These are phyloP conservation scores for Hirudo medicinalis DNA, from an alignment of 1,140 invertebrate genomes.

Conservation along the genomic window DNA sequence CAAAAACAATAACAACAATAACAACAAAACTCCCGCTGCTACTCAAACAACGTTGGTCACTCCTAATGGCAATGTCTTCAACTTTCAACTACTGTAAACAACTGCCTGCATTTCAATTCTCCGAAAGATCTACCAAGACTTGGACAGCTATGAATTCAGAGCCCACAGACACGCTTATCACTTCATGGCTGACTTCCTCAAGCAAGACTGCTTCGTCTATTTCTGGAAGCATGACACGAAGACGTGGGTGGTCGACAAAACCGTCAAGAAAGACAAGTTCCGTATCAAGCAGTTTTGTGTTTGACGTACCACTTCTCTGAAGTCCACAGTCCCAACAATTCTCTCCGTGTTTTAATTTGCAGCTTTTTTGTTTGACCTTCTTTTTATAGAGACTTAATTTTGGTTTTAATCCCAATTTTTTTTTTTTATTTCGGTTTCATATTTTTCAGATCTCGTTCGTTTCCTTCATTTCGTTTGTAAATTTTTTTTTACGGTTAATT, in stretches of 20 bases:
- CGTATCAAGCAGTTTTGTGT: conserved; percentile 17
- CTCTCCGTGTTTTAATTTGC: background rate
- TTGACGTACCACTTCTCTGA: conserved; percentile 17
- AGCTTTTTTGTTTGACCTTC: too few species aligned
- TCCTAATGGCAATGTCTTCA: too few species aligned
- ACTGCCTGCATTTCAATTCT: background rate
- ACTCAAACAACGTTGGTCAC: too few species aligned
- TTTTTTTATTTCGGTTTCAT: too few species aligned
- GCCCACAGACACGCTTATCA: conserved; percentile 6
- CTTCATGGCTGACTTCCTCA: conserved; percentile 10
- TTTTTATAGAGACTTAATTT: too few species aligned
- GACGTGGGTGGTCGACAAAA: conserved; percentile 11
- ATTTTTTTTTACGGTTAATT: too few species aligned
- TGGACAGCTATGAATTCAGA: background rate
- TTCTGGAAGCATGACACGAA: conserved; percentile 15
- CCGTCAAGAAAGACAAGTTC: conserved; percentile 15
- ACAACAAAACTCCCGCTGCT: too few species aligned
- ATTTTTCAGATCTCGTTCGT: too few species aligned
- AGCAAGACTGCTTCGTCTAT: conserved; percentile 10
- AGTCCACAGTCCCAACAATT: background rate
- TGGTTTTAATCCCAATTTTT: too few species aligned
- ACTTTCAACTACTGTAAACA: too few species aligned
- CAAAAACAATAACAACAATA: too few species aligned
- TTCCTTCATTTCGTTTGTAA: too few species aligned
- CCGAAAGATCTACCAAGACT: background rate